Percentiles rank a stretch among this genome's conserved stretches.
These are phyloP conservation scores for Buteo buteo DNA, from an alignment of 2,113 vertebrate genomes.

Conservation along the genomic window DNA sequence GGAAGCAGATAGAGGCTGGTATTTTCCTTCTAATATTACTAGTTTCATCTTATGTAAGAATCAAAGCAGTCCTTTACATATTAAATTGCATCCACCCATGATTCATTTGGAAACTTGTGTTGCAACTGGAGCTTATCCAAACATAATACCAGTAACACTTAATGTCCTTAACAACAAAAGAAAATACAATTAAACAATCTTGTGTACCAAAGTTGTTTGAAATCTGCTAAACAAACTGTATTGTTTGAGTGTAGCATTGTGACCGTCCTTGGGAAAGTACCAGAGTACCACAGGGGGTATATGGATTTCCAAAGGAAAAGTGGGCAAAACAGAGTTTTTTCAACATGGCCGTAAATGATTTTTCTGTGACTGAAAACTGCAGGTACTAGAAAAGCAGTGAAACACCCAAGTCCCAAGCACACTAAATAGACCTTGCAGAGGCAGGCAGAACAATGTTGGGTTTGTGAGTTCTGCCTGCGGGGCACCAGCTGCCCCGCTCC, in stretches of 20 bases:
- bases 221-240: not conserved
- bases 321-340: not conserved
- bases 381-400: not conserved
- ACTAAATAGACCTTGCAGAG: not conserved
- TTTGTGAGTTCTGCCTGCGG: not conserved
- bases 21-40: not conserved
- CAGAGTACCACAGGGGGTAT: rapidly evolving
- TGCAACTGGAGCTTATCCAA: constrained; percentile 1
- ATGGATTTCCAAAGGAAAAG: not conserved
- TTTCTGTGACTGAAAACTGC: not conserved
- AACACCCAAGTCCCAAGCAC: not conserved
- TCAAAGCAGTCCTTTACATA: not conserved
- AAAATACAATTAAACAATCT: constrained; percentile 37
- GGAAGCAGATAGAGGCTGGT: not conserved
- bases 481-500: not conserved
- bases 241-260: not conserved
- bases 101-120: constrained; percentile 1
- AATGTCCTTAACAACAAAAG: constrained; percentile 4
- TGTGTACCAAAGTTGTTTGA: not conserved
- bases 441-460: not conserved
- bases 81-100: not conserved
- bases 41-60: constrained; percentile 15
- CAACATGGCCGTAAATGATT: rapidly evolving
- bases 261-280: not conserved
- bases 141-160: not conserved